Evolutionary conservation across 1,140 invertebrate genomes (phyloP).

Genomic region (Leguminivora glycinivorella): DNA sequence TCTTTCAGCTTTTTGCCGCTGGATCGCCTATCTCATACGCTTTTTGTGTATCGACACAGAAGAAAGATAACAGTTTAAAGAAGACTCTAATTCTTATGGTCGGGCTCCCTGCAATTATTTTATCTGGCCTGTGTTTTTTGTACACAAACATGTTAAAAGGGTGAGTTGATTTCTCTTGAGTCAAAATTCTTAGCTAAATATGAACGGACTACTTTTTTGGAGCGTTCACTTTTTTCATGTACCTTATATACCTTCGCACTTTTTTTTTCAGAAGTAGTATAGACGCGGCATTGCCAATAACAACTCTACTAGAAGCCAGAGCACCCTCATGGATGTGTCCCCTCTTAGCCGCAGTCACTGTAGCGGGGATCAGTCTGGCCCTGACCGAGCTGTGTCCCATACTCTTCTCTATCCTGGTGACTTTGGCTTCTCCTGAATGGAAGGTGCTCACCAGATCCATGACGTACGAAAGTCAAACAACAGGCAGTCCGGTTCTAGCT

Average conservation of each 20-base stretch:
- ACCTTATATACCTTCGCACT: constrained; percentile 19
- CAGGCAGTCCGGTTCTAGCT: constrained; percentile 83
- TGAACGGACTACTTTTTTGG: too few relatives aligned
- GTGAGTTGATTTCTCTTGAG: too few relatives aligned
- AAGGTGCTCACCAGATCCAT: constrained; percentile 82
- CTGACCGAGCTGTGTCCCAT: constrained; percentile 82
- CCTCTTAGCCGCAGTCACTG: constrained; percentile 81
- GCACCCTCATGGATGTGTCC: constrained; percentile 82
- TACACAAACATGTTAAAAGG: constrained; percentile 72
- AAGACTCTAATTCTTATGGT: constrained; percentile 62
- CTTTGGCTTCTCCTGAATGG: constrained; percentile 82
- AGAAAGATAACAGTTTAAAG: constrained; percentile 54
- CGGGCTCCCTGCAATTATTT: constrained; percentile 56
- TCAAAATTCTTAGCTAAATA: too few relatives aligned
- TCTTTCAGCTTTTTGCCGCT: constrained; percentile 67
- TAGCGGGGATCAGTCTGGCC: constrained; percentile 80
- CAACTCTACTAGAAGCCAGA: constrained; percentile 81
- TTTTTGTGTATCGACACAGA: constrained; percentile 60
- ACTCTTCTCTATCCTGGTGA: constrained; percentile 80
- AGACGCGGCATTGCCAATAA: constrained; percentile 81
- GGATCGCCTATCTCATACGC: constrained; percentile 68
- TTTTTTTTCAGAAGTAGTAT: constrained; percentile 57
- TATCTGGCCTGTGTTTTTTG: constrained; percentile 65
- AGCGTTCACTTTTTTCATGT: too few relatives aligned
- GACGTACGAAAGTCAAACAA: constrained; percentile 82